Evolutionary conservation across 2,888 invertebrate species (phyloP), one percentile per base, ranked within the genome.

Genomic region (Cataglyphis cursor): DNA sequence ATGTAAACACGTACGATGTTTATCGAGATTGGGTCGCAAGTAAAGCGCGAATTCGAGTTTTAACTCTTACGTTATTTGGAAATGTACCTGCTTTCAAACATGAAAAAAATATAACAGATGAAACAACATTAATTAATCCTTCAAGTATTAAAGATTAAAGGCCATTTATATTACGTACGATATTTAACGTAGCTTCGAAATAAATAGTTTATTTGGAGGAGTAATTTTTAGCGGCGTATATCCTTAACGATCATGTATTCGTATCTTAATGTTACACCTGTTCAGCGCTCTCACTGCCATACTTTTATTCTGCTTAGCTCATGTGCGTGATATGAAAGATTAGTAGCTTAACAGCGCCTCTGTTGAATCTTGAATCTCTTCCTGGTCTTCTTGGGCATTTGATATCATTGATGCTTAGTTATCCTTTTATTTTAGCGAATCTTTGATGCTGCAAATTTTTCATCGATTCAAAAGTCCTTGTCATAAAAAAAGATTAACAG

Each of bases 261-360:
- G 68, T 74, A 41, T 85, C 85, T 81, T 85, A 80, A 80, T 74
- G 66, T 84, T 90, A 87, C 91, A 90, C 91, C 91, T 91, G 88
- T 91, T 91, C 81, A 85, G 61, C 61, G 73, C 83, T 90, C 88
- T 85, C 88, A 66, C 83, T 84, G 81, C 76, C 74, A 84, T 82
- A 68, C 80, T 61, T 85, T 85, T 81, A 84, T 51, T 51, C 8
- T 83, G 74, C 64, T 75, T 68, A 59, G 38, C 74, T 18, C 41
- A n/a, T 74, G n/a, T 74, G 31, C 64, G 64, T 64, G 74, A 64
- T 35, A 75, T 21, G 65, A 75, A 75, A 75, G 74, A 75, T 75
- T 64, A 64, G 65, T 59, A 48, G 31, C 65, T 74, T 48, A 21
- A 48, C 35, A 64, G 10, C 18, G 28, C 61, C 28, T 61, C 48